Percentiles rank a stretch among this genome's conserved stretches.
Evolutionary conservation across 2,113 vertebrate species (phyloP).

Genomic region (Plecotus auritus): DNA sequence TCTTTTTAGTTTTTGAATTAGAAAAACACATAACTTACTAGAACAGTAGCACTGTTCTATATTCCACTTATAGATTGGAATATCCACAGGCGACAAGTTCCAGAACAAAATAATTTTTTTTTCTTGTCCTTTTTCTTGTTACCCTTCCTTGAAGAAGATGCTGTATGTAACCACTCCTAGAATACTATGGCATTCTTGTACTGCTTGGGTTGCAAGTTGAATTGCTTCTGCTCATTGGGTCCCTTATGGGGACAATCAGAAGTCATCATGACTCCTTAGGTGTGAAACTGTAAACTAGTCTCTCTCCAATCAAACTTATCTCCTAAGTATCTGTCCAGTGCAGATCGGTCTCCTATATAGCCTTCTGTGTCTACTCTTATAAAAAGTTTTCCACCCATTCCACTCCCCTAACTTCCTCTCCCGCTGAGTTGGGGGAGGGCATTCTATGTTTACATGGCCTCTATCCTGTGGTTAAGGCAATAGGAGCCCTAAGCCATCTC

Average conservation of each 20-base stretch:
- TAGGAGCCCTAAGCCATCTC: accelerated
- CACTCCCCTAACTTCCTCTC: not conserved
- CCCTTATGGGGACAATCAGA: not conserved
- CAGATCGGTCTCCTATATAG: not conserved
- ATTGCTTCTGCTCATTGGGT: not conserved
- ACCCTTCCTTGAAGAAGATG: not conserved
- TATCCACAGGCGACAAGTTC: not conserved
- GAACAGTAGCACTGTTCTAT: not conserved
- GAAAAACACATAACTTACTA: not conserved
- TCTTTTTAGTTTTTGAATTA: not conserved
- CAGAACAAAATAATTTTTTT: not conserved
- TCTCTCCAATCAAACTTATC: not conserved
- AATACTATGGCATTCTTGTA: not conserved
- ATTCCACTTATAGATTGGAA: not conserved
- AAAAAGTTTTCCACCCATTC: not conserved
- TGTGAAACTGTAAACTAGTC: not conserved
- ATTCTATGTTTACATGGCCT: not conserved
- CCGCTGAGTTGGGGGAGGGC: accelerated
- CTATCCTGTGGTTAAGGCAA: not conserved
- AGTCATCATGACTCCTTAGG: not conserved
- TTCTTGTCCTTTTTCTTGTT: not conserved
- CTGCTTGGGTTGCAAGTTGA: not conserved
- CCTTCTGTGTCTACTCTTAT: not conserved
- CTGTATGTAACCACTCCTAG: not conserved
- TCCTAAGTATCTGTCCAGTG: not conserved